phyloP scores from a whole-genome alignment of 1,140 invertebrate species.

The Scaptomyza hsui region DNA sequence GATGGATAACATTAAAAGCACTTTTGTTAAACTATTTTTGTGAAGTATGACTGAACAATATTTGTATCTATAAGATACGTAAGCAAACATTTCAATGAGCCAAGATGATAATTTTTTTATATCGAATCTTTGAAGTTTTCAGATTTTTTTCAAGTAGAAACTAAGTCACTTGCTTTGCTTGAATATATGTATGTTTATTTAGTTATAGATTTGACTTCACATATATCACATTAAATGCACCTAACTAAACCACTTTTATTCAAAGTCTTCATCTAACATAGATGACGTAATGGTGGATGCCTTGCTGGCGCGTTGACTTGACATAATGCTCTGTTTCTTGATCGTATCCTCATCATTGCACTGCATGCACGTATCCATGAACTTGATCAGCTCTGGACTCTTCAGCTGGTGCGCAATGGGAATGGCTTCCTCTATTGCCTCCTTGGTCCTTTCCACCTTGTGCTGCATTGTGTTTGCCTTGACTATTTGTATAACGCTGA shows the following conservation, averaged over 20 bases:
- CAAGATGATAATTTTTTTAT: too few species aligned
- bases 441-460: constrained; percentile 44
- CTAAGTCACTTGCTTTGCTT: not conserved
- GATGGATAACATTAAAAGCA: constrained; percentile 72
- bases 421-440: constrained; percentile 26
- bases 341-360: not conserved
- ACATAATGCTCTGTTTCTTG: not conserved
- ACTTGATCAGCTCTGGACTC: constrained; percentile 8
- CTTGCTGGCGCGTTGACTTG: not conserved
- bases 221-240: too few species aligned
- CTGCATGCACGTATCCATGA: constrained; percentile 6
- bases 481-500: constrained; percentile 36
- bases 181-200: not conserved
- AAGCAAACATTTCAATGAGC: too few species aligned
- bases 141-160: too few species aligned
- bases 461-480: constrained; percentile 43
- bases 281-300: not conserved
- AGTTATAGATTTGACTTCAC: not conserved
- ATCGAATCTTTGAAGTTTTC: too few species aligned
- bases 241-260: too few species aligned
- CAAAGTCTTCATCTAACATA: not conserved
- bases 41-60: too few species aligned
- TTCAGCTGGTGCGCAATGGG: constrained; percentile 22
- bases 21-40: too few species aligned
- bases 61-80: too few species aligned